Evolutionary conservation across 2,113 vertebrate genomes (phyloP).

Genomic region (Neofelis nebulosa): DNA sequence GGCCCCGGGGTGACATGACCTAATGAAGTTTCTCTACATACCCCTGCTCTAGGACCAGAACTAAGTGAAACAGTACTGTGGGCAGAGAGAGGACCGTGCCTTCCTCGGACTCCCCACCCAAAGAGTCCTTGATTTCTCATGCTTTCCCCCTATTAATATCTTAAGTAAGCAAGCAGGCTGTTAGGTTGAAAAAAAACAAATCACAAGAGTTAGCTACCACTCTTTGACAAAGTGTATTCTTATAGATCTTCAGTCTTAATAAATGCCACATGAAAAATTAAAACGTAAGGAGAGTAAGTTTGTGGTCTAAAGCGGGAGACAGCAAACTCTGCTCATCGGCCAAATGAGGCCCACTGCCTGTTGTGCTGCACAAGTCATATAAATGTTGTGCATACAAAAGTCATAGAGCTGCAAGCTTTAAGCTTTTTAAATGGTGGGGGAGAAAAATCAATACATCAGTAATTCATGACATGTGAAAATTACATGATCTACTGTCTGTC

Average conservation of each 20-base stretch:
- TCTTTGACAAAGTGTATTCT: not conserved
- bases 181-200: not conserved
- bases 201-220: not conserved
- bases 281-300: not conserved
- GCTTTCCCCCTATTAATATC: not conserved
- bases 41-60: not conserved
- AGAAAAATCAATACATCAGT: not conserved
- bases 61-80: not conserved
- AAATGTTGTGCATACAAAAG: not conserved
- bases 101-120: not conserved
- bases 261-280: not conserved
- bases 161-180: not conserved
- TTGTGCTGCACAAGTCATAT: no score
- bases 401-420: not conserved
- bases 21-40: not conserved
- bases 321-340: no score
- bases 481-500: not conserved
- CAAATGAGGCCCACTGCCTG: not conserved
- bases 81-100: not conserved
- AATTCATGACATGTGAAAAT: not conserved
- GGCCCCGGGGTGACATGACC: not conserved
- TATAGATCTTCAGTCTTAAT: not conserved
- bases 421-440: not conserved
- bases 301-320: not conserved
- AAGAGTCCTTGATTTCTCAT: not conserved